These are phyloP conservation scores for Thamnophis sirtalis DNA, from an alignment of 2,113 vertebrate genomes.

Conservation along the genomic window DNA sequence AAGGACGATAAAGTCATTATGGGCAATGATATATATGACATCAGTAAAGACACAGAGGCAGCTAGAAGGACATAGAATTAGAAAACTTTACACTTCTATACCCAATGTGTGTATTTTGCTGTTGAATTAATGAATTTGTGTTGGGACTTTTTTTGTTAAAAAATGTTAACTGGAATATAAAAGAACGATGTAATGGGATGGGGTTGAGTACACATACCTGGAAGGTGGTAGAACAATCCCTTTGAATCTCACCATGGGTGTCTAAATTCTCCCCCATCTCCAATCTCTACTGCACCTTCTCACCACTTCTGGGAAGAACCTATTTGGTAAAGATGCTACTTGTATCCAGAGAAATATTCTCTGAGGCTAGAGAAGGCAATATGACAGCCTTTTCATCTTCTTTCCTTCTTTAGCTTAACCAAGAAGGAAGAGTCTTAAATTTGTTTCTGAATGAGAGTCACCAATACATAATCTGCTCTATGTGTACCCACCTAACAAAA, in stretches of 20 bases:
- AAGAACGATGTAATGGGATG: not conserved
- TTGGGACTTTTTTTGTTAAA: not conserved
- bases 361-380: not conserved
- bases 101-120: not conserved
- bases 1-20: not conserved
- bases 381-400: not conserved
- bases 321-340: not conserved
- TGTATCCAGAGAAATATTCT: not conserved
- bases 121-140: not conserved
- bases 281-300: not conserved
- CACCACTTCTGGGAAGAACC: not conserved
- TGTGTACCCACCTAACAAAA: not conserved
- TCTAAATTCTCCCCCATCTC: not conserved
- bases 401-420: not conserved
- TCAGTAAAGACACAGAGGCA: fast-evolving
- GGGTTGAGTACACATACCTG: not conserved
- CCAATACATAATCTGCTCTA: not conserved
- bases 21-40: not conserved
- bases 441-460: not conserved
- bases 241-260: not conserved
- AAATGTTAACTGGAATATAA: not conserved
- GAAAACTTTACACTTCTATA: not conserved
- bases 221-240: not conserved
- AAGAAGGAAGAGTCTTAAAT: not conserved
- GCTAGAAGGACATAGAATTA: not conserved